These are phyloP conservation scores for Lagorchestes hirsutus DNA, from an alignment of 2,797 vertebrate genomes.

Conservation along the genomic window DNA sequence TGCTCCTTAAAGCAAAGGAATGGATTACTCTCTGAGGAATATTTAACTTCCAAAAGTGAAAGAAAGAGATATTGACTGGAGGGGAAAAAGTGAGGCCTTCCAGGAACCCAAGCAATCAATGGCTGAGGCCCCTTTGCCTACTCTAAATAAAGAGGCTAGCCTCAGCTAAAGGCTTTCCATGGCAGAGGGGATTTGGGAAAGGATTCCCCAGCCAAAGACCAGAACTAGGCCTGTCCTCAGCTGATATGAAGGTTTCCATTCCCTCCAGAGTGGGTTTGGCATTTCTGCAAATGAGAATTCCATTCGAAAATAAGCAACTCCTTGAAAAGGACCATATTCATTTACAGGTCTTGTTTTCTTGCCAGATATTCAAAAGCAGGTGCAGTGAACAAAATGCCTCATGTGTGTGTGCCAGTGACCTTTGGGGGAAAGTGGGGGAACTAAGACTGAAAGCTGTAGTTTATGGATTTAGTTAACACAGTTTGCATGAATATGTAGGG, in stretches of 20 bases:
- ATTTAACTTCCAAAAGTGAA: not conserved
- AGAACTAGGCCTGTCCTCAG: slow-evolving; percentile 39
- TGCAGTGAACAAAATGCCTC: slow-evolving; percentile 73
- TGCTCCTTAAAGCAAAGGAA: not conserved
- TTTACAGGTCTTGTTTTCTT: slow-evolving; percentile 60
- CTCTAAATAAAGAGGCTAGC: not conserved
- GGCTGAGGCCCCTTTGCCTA: not conserved
- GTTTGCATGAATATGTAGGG: slow-evolving; percentile 70
- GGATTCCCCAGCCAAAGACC: slow-evolving; percentile 12
- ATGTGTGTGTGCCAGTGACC: slow-evolving; percentile 72
- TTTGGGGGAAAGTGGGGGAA: slow-evolving; percentile 71
- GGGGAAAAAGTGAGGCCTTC: not conserved
- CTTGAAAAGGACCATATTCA: slow-evolving; percentile 72
- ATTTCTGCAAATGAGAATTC: slow-evolving; percentile 74
- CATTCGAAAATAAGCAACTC: slow-evolving; percentile 74
- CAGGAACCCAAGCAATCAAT: not conserved
- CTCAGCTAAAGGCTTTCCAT: slow-evolving; percentile 12
- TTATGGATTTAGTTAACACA: slow-evolving; percentile 68
- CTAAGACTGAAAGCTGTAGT: slow-evolving; percentile 49
- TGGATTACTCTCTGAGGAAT: not conserved
- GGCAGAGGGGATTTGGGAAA: slow-evolving; percentile 21
- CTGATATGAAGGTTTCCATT: slow-evolving; percentile 58
- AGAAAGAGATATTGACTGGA: not conserved
- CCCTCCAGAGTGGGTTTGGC: slow-evolving; percentile 50
- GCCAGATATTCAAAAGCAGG: slow-evolving; percentile 78